Percentiles rank a stretch among this genome's conserved stretches.
Conservation (phyloP, 2,797 vertebrate genomes). For the Chelidonichthys spinosus region DNA sequence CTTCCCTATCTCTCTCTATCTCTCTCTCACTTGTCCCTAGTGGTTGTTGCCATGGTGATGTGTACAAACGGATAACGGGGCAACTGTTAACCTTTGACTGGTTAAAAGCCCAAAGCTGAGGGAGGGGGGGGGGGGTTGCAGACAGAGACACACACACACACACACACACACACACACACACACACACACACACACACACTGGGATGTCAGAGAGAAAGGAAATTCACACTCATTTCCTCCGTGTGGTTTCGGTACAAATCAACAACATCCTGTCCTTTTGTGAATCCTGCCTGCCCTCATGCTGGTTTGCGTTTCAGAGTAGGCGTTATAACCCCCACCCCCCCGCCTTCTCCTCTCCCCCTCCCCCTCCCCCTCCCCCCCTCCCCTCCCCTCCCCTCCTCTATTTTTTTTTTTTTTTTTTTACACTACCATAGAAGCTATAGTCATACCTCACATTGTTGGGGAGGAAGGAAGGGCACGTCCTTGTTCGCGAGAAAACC, state of each 20-base stretch:
- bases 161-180: slow-evolving; percentile 13
- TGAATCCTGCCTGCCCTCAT: slow-evolving; percentile 89
- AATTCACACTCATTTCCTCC: slow-evolving; percentile 96
- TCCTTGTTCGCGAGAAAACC: slow-evolving; percentile 74
- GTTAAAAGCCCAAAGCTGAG: slow-evolving; percentile 76
- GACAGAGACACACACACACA: neutral
- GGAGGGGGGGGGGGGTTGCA: slow-evolving; percentile 31
- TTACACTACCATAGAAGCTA: slow-evolving; percentile 58
- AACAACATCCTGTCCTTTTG: slow-evolving; percentile 98
- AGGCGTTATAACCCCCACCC: slow-evolving; percentile 68
- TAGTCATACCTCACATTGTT: slow-evolving; percentile 75
- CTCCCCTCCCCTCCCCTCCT: neutral
- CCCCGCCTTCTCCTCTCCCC: neutral
- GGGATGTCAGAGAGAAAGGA: slow-evolving; percentile 90
- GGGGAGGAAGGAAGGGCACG: slow-evolving; percentile 74
- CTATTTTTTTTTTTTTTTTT: slow-evolving; percentile 50
- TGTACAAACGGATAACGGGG: slow-evolving; percentile 77
- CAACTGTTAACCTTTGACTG: slow-evolving; percentile 86
- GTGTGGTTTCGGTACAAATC: slow-evolving; percentile 95
- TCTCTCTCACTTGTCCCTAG: slow-evolving; percentile 36
- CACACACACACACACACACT: slow-evolving; percentile 77
- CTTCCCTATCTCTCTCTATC: neutral
- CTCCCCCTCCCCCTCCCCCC: neutral
- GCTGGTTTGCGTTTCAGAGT: slow-evolving; percentile 81
- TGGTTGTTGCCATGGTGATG: slow-evolving; percentile 77